A percentile compares a stretch with the other conserved stretches of the same genome.
phyloP scores from a whole-genome alignment of 2,888 invertebrate species.

The Lithosia quadra region DNA sequence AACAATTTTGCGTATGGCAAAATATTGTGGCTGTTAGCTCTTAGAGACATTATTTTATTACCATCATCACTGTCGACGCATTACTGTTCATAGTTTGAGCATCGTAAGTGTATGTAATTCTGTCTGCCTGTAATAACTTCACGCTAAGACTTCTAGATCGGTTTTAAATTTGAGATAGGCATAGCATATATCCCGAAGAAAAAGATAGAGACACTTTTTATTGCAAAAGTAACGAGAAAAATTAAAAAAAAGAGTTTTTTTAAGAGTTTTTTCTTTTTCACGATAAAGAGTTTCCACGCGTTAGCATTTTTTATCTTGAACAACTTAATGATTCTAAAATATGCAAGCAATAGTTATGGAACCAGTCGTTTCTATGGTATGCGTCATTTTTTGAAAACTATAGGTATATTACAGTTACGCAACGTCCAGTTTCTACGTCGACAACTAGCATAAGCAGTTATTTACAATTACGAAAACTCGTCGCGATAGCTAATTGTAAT shows the following conservation, averaged over 20 bases:
- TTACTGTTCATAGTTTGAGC: neutral
- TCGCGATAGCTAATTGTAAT: conserved; percentile 55
- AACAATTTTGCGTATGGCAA: no score
- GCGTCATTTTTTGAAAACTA: neutral
- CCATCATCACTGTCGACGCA: neutral
- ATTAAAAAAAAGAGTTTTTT: no score
- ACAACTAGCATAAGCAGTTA: conserved; percentile 19
- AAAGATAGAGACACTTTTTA: no score
- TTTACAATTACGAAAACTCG: conserved; percentile 57
- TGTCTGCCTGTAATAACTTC: neutral
- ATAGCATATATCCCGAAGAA: no score
- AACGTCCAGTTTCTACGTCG: neutral
- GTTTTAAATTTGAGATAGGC: no score
- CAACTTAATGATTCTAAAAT: neutral
- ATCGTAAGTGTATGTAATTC: neutral
- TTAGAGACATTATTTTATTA: neutral
- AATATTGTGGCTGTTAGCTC: no score
- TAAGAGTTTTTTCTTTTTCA: no score
- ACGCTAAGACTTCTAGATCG: no score
- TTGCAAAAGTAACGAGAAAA: no score
- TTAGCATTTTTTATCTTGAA: neutral
- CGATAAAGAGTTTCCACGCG: no score
- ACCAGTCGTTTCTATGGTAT: neutral
- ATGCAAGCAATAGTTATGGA: neutral
- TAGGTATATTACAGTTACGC: neutral